Percentiles rank a stretch among this genome's conserved stretches.
These are phyloP conservation scores for Loris lydekkerianus DNA, from an alignment of 2,797 vertebrate genomes.

Conservation along the genomic window DNA sequence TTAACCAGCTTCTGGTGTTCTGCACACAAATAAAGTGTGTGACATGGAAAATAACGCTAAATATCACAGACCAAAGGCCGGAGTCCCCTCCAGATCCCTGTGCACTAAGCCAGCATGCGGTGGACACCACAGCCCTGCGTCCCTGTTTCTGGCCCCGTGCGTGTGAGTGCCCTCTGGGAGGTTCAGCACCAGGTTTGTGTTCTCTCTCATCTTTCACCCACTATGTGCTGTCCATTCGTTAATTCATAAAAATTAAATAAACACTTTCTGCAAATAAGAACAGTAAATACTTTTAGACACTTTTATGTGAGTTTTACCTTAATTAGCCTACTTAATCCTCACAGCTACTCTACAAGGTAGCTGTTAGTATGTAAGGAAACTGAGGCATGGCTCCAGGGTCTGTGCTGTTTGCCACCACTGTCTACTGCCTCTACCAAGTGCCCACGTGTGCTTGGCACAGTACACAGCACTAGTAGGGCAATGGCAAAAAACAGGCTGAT, in stretches of 20 bases:
- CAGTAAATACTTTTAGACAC: not conserved
- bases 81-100: not conserved
- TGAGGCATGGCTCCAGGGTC: not conserved
- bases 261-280: not conserved
- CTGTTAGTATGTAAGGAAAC: not conserved
- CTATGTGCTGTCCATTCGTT: not conserved
- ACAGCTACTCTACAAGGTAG: not conserved
- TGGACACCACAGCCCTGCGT: not conserved
- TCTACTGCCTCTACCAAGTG: not conserved
- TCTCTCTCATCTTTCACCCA: not conserved
- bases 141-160: not conserved
- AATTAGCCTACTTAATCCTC: not conserved
- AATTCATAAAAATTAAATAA: not conserved
- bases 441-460: not conserved
- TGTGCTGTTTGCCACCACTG: not conserved
- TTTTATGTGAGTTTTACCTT: not conserved
- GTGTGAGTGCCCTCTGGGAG: not conserved
- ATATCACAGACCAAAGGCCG: not conserved
- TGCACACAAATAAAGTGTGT: not conserved
- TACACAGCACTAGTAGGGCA: not conserved
- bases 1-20: not conserved
- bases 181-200: not conserved
- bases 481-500: not conserved
- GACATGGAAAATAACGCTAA: not conserved
- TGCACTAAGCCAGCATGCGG: not conserved